Conservation (phyloP, 2,888 invertebrate genomes). For the Euzetes globulus region DNA sequence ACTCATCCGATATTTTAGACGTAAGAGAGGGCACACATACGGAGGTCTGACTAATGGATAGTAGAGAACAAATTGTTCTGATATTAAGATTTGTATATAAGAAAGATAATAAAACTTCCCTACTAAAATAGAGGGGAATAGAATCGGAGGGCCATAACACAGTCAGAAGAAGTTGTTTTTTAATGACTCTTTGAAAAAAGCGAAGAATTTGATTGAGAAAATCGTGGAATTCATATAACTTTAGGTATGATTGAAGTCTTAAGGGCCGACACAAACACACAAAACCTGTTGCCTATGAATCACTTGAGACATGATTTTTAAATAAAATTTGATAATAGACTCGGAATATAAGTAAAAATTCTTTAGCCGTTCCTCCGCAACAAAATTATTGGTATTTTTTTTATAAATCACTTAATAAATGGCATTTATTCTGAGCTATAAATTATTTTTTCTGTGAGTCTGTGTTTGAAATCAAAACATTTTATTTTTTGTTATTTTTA, state of each 20-base stretch:
- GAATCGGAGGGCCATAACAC: no score
- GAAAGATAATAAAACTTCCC: no score
- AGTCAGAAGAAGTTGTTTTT: not conserved
- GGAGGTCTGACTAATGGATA: no score
- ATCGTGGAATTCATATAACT: not conserved
- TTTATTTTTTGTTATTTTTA: not conserved
- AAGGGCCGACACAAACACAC: not conserved
- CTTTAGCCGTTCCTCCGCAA: no score
- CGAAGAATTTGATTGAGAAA: not conserved
- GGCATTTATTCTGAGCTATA: not conserved
- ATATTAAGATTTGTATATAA: no score
- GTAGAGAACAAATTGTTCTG: no score
- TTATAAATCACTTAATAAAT: not conserved
- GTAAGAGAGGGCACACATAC: no score
- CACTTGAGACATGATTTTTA: not conserved
- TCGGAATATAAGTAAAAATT: not conserved
- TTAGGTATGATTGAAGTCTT: not conserved
- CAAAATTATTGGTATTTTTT: not conserved
- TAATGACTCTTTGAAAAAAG: not conserved
- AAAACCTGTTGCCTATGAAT: not conserved
- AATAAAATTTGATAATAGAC: conserved; percentile 1
- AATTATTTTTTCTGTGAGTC: not conserved
- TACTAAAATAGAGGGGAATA: no score
- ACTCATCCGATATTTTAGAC: not conserved
- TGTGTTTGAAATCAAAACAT: not conserved